These are phyloP conservation scores for Saccopteryx leptura DNA, from an alignment of 2,113 vertebrate genomes.

Conservation along the genomic window DNA sequence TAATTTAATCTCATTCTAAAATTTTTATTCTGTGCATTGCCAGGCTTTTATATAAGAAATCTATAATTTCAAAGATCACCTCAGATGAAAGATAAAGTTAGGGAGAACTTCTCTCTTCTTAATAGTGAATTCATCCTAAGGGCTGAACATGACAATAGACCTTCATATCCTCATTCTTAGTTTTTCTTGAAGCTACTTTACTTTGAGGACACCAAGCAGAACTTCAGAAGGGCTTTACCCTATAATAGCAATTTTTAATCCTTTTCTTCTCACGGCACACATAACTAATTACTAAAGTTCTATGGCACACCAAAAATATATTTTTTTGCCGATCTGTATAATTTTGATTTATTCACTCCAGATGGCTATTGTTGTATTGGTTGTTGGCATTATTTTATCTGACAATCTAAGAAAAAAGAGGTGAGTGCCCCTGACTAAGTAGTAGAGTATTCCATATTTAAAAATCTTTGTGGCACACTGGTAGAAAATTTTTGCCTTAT, in stretches of 20 bases:
- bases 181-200: conserved; percentile 66
- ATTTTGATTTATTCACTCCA: neutral
- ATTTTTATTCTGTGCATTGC: conserved; percentile 36
- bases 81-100: neutral
- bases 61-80: neutral
- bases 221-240: conserved; percentile 8
- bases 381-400: neutral
- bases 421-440: neutral
- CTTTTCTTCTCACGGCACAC: neutral
- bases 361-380: neutral
- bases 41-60: conserved; percentile 49
- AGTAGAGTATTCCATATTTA: neutral
- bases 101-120: conserved; percentile 52
- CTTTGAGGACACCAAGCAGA: conserved; percentile 46
- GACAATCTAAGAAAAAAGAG: neutral
- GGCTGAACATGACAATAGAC: conserved; percentile 50
- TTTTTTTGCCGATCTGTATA: neutral
- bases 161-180: conserved; percentile 74
- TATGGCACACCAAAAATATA: neutral
- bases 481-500: neutral
- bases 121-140: conserved; percentile 70
- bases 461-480: neutral
- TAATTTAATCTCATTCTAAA: conserved; percentile 54
- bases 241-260: neutral
- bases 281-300: neutral